phyloP scores from a whole-genome alignment of 2,888 invertebrate species.

The Sussaba pulchella region DNA sequence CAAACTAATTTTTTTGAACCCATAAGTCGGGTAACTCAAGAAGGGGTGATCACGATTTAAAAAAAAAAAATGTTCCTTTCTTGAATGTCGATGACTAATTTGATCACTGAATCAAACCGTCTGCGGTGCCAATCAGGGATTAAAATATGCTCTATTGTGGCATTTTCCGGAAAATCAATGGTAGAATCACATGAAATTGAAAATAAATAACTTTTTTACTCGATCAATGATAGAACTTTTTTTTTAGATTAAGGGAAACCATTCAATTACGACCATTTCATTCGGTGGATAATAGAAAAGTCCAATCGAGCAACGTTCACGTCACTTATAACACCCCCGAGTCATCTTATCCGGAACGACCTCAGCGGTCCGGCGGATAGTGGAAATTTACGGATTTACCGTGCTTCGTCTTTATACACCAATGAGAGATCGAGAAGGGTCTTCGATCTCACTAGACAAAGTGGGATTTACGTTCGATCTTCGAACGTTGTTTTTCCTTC shows the following conservation, averaged over 20 bases:
- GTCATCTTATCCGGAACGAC: not conserved
- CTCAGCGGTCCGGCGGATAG: not conserved
- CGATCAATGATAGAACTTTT: too few relatives aligned
- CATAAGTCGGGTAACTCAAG: not conserved
- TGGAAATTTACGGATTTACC: not conserved
- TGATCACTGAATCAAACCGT: not conserved
- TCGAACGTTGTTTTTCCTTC: constrained; percentile 1
- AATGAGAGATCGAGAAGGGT: constrained; percentile 21
- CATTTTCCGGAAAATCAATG: too few relatives aligned
- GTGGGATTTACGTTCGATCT: constrained; percentile 53
- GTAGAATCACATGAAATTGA: too few relatives aligned
- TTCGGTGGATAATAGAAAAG: too few relatives aligned
- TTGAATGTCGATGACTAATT: not conserved
- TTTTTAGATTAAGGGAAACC: too few relatives aligned
- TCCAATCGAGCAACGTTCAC: too few relatives aligned
- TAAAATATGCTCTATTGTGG: too few relatives aligned
- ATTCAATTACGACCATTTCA: too few relatives aligned
- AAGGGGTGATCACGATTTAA: not conserved
- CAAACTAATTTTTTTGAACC: constrained; percentile 6
- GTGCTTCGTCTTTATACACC: constrained; percentile 9
- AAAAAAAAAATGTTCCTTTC: too few relatives aligned
- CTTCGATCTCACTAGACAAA: constrained; percentile 46
- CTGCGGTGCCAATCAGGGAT: too few relatives aligned
- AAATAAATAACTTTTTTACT: too few relatives aligned
- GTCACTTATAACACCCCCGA: too few relatives aligned